Evolutionary conservation across 2,888 invertebrate species (phyloP), one percentile per base, ranked within the genome.

Genomic region (Coremacera marginata): DNA sequence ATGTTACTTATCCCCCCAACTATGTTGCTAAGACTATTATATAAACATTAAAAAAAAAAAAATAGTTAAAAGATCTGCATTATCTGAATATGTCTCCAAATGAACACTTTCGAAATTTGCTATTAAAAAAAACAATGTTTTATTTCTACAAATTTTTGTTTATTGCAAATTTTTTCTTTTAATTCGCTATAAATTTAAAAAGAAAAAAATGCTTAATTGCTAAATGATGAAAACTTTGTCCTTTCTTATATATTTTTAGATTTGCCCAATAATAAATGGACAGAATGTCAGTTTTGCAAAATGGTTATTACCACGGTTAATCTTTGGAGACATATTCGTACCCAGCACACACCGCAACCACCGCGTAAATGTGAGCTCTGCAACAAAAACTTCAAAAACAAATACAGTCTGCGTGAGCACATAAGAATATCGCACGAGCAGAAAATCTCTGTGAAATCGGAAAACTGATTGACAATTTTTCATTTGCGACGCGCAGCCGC

Each of bases 231-330:
- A 44, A 80, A n/a, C 77, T 81, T 80, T 71, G 80, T 82, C 82
- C 83, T 83, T 83, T 82, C 83, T 84, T 87, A 82, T 89, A 86
- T 89, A 89, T 88, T 89, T 89, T 88, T 89, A 89, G 89, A 89
- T 88, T 88, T 88, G 84, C 85, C 88, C 86, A 89, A 88, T 87
- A 89, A 88, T 87, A 89, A 90, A 83, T 90, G 89, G 89, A 89
- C 89, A 84, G 90, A 90, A 87, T 90, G 89, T 88, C 89, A 90
- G 83, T 89, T 89, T 87, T 90, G 89, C 88, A 90, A 90, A 89
- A 88, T 90, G 88, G 89, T 89, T 82, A 89, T 90, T 84, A 90
- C 89, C 81, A 89, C 89, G 79, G 90, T 89, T 81, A 90, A 90
- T 88, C 89, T 90, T 86, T 90, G 89, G 89, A 88, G 89, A 88